phyloP scores from a whole-genome alignment of 2,888 invertebrate genomes.

The Ophion slaviceki region DNA sequence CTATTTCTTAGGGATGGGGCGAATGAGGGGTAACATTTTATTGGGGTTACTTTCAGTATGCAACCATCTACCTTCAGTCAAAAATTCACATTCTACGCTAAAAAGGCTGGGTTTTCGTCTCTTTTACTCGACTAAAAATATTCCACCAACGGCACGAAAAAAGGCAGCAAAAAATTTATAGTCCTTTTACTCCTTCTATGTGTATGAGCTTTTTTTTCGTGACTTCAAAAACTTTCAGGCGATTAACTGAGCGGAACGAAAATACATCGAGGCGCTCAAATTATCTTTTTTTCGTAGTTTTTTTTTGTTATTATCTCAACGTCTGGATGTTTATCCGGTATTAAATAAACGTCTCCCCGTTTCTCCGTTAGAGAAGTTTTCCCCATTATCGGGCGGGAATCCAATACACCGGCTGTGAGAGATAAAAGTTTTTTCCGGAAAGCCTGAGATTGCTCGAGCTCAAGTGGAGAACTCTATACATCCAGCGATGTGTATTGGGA shows the following conservation, averaged over 20 bases:
- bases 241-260: not conserved
- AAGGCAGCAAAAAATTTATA: no score
- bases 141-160: not conserved
- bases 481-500: not conserved
- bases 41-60: no score
- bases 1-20: no score
- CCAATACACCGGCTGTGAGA: constrained; percentile 22
- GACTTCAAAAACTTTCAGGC: not conserved
- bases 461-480: constrained; percentile 30
- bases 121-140: not conserved
- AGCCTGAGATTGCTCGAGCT: constrained; percentile 47
- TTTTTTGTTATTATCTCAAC: not conserved
- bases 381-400: constrained; percentile 39
- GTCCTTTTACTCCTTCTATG: no score
- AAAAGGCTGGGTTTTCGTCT: no score
- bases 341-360: constrained; percentile 22
- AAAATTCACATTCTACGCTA: no score
- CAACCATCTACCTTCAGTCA: no score
- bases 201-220: no score
- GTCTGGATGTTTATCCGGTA: constrained; percentile 12
- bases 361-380: constrained; percentile 30
- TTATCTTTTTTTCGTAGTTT: constrained; percentile 3
- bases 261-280: not conserved
- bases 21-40: no score
- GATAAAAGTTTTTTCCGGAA: constrained; percentile 50